These are phyloP conservation scores for Sapayoa aenigma DNA, from an alignment of 2,113 vertebrate species.

Conservation along the genomic window DNA sequence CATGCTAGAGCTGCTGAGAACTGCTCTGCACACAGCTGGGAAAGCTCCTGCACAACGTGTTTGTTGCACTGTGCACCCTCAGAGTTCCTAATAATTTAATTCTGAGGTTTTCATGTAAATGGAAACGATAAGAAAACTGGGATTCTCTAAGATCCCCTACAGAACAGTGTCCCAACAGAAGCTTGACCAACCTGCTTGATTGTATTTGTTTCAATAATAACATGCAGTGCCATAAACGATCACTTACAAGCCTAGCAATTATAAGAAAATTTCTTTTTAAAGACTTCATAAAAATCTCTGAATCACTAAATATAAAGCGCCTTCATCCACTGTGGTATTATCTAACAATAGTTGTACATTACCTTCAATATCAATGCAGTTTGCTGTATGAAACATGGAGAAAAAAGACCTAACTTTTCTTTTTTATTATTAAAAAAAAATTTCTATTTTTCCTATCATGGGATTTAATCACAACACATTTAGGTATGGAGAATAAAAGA, in stretches of 20 bases:
- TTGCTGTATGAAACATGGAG: not conserved
- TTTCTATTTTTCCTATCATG: not conserved
- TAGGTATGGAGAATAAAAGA: not conserved
- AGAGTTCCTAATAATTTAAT: not conserved
- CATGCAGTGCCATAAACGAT: not conserved
- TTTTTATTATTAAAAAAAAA: not conserved
- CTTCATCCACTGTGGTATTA: not conserved
- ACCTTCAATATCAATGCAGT: not conserved
- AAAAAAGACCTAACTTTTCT: not conserved
- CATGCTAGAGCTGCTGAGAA: not conserved
- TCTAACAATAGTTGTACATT: not conserved
- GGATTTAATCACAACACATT: not conserved
- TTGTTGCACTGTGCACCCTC: not conserved
- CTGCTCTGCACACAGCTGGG: not conserved
- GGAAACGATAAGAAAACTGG: not conserved
- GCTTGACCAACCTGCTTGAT: not conserved
- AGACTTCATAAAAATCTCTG: not conserved
- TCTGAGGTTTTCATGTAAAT: not conserved
- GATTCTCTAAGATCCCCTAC: not conserved
- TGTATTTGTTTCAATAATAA: not conserved
- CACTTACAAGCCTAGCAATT: not conserved
- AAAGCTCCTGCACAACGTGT: not conserved
- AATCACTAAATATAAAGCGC: not conserved
- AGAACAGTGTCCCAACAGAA: not conserved
- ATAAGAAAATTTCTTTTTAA: not conserved